phyloP scores from a whole-genome alignment of 2,113 vertebrate genomes.

The Lepisosteus oculatus region DNA sequence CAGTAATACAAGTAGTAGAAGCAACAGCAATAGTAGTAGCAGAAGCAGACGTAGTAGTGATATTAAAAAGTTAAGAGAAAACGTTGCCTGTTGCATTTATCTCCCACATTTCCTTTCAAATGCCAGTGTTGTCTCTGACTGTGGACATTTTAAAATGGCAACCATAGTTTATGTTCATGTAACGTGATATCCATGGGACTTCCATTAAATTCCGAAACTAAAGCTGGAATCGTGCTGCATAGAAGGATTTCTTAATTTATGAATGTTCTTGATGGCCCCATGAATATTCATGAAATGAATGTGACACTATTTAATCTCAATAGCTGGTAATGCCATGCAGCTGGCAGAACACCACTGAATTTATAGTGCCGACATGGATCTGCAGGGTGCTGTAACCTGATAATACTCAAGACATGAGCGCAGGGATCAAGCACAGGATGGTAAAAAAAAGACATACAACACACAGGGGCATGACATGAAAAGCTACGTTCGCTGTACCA shows the following conservation, averaged over 20 bases:
- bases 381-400: conserved; percentile 10
- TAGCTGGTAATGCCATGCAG: conserved; percentile 8
- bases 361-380: neutral
- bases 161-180: neutral
- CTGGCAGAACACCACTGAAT: neutral
- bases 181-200: conserved; percentile 20
- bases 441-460: too few species aligned
- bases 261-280: neutral
- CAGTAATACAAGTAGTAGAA: too few species aligned
- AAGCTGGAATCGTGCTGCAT: neutral
- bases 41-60: too few species aligned
- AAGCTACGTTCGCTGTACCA: neutral
- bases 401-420: conserved; percentile 9
- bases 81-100: too few species aligned
- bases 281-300: conserved; percentile 21
- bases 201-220: neutral
- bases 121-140: too few species aligned
- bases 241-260: neutral
- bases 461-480: neutral
- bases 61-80: too few species aligned
- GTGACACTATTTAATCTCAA: conserved; percentile 25
- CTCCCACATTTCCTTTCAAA: conserved; percentile 14
- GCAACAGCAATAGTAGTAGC: too few species aligned
- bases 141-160: conserved; percentile 11
- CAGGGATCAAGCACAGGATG: neutral